These are phyloP conservation scores for Halcyon chelicuti DNA, from an alignment of 2,797 vertebrate species.

Conservation along the genomic window DNA sequence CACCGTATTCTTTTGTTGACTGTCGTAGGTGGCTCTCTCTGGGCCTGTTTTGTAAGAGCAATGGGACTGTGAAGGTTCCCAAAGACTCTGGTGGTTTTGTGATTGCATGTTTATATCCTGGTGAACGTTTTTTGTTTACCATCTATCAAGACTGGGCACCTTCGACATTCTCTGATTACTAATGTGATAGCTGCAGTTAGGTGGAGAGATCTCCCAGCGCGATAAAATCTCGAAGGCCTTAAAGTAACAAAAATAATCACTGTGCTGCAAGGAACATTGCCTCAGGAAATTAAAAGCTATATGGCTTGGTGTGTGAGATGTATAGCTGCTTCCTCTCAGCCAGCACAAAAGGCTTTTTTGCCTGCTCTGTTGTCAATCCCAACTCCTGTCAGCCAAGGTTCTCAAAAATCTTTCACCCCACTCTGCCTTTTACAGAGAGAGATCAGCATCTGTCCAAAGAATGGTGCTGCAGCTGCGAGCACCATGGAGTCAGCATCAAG, in stretches of 20 bases:
- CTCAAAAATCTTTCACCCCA: neutral
- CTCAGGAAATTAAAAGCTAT: conserved; percentile 56
- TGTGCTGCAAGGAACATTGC: neutral
- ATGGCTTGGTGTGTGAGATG: neutral
- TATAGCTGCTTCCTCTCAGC: neutral
- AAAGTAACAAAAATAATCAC: conserved; percentile 1
- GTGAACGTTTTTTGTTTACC: neutral
- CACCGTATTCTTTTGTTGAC: fast-evolving
- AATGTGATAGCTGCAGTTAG: neutral
- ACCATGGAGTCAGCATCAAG: neutral
- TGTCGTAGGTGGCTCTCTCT: neutral
- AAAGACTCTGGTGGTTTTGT: fast-evolving
- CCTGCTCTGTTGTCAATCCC: neutral
- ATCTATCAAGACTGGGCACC: neutral
- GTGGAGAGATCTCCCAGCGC: neutral
- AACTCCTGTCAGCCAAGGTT: neutral
- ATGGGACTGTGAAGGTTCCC: neutral
- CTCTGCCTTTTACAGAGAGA: neutral
- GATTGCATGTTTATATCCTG: neutral
- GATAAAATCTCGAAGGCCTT: neutral
- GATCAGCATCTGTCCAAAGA: neutral
- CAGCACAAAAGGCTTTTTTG: neutral
- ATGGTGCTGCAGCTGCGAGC: neutral
- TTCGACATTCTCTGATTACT: neutral
- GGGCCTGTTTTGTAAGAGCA: neutral